Evolutionary conservation across 2,113 vertebrate genomes (phyloP).

Genomic region (Pseudorectes ferrugineus): DNA sequence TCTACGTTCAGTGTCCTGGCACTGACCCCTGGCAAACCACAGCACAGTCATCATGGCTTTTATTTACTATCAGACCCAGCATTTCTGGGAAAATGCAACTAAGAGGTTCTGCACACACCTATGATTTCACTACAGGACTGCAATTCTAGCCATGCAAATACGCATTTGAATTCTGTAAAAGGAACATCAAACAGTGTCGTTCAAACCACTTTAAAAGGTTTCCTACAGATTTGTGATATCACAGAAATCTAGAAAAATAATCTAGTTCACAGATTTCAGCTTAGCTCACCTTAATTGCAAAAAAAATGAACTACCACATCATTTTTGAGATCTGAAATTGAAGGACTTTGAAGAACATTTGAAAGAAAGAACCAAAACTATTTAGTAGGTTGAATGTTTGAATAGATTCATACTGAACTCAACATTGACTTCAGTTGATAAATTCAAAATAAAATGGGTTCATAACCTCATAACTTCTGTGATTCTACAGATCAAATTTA

Average conservation of each 20-base stretch:
- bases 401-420: background rate
- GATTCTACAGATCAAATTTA: background rate
- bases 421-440: background rate
- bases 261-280: background rate
- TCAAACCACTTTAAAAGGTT: conserved; percentile 48
- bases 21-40: background rate
- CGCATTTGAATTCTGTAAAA: conserved; percentile 20
- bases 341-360: conserved; percentile 29
- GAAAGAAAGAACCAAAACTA: background rate
- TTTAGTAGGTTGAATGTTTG: background rate
- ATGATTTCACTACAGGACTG: background rate
- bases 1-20: background rate
- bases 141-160: background rate
- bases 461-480: background rate
- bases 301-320: background rate
- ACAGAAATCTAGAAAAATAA: conserved; percentile 10
- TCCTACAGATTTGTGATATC: conserved; percentile 22
- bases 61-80: conserved; percentile 9
- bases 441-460: background rate
- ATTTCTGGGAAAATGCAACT: background rate
- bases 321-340: conserved; percentile 1
- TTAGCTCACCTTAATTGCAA: background rate
- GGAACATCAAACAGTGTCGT: conserved; percentile 10
- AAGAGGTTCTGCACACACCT: background rate
- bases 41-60: background rate